Conservation (phyloP, 2,888 invertebrate species). For the Eilema griseolum region DNA sequence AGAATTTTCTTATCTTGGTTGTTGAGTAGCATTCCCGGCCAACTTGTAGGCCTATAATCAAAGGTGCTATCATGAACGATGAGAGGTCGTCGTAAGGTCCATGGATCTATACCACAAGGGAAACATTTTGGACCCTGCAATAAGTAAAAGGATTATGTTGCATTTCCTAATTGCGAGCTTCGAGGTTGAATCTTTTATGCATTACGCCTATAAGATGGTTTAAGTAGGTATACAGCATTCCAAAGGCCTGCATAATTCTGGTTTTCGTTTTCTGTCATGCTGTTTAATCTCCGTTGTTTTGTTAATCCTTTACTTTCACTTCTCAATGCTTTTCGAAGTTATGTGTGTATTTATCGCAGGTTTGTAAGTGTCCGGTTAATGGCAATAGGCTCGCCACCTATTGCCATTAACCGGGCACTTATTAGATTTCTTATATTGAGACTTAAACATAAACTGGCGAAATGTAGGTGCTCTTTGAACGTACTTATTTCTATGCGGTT, state of each 20-base stretch:
- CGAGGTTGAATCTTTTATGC: neutral
- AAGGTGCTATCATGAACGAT: constrained; percentile 82
- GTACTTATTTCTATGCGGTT: too few relatives aligned
- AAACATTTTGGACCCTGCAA: constrained; percentile 73
- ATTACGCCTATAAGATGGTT: constrained; percentile 1
- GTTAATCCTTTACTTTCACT: constrained; percentile 4
- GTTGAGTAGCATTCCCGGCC: constrained; percentile 80
- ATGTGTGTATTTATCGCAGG: too few relatives aligned
- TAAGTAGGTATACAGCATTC: constrained; percentile 14
- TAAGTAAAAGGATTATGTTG: too few relatives aligned
- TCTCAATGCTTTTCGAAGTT: too few relatives aligned
- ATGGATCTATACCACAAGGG: constrained; percentile 78
- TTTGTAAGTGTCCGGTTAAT: too few relatives aligned
- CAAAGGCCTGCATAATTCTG: neutral
- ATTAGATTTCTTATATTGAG: too few relatives aligned
- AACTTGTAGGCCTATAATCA: constrained; percentile 80
- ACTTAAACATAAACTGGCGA: too few relatives aligned
- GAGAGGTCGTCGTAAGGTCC: constrained; percentile 75
- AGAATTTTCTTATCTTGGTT: constrained; percentile 80
- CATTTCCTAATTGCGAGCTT: neutral
- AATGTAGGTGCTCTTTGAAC: too few relatives aligned
- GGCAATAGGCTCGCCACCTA: too few relatives aligned
- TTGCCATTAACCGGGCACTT: too few relatives aligned
- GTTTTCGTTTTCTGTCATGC: constrained; percentile 11
- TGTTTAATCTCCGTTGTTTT: constrained; percentile 7